phyloP scores from a whole-genome alignment of 2,888 invertebrate genomes.

The Lumbricus terrestris region DNA sequence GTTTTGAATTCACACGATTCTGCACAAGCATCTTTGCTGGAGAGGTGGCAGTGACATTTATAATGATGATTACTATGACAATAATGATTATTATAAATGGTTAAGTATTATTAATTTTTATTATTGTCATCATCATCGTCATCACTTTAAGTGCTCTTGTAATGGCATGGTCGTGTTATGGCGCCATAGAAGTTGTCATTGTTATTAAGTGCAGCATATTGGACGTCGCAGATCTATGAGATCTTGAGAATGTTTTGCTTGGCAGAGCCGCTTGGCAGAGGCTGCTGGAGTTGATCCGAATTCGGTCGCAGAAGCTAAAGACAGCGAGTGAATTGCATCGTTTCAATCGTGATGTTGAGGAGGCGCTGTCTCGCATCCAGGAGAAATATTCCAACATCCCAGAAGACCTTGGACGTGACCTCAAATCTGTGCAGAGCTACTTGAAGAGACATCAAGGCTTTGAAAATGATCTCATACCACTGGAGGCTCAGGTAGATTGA shows the following conservation, averaged over 20 bases:
- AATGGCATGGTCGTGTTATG: too few species aligned
- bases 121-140: too few species aligned
- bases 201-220: too few species aligned
- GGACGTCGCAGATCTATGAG: not conserved
- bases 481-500: slow-evolving; percentile 79
- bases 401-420: slow-evolving; percentile 75
- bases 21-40: not conserved
- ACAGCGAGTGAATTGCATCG: slow-evolving; percentile 96
- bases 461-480: slow-evolving; percentile 86
- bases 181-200: too few species aligned
- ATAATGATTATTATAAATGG: not conserved
- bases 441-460: slow-evolving; percentile 85
- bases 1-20: too few species aligned
- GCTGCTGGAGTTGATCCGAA: slow-evolving; percentile 80
- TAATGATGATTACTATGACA: not conserved
- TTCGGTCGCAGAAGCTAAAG: slow-evolving; percentile 80
- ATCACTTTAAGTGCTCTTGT: too few species aligned
- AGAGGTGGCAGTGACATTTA: not conserved
- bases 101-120: too few species aligned
- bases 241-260: slow-evolving; percentile 44
- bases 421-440: slow-evolving; percentile 79
- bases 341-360: slow-evolving; percentile 92
- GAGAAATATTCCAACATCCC: slow-evolving; percentile 85
- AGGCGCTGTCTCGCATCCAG: slow-evolving; percentile 80
- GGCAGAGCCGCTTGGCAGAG: slow-evolving; percentile 73